Evolutionary conservation across 2,888 invertebrate species (phyloP).

Genomic region (Cerceris rybyensis): DNA sequence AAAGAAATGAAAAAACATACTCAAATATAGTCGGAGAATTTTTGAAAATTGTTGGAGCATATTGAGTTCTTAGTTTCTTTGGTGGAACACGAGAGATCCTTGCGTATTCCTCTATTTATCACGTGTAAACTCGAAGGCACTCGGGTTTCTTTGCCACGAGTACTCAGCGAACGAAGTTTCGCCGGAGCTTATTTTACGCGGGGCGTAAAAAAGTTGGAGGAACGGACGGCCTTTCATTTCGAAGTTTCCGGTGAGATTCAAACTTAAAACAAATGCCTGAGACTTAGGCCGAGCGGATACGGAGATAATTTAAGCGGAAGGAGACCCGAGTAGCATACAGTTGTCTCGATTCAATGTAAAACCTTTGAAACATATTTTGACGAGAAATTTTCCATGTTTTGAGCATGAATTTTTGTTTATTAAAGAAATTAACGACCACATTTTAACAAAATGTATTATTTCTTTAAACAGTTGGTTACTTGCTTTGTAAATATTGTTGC

Average conservation of each 20-base stretch:
- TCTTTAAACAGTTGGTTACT: no score
- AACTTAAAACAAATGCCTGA: slow-evolving; percentile 8
- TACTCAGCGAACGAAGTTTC: neutral
- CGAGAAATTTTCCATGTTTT: no score
- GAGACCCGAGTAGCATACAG: neutral
- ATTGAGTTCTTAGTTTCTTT: no score
- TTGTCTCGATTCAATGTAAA: neutral
- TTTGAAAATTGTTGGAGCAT: no score
- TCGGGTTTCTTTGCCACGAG: slow-evolving; percentile 4
- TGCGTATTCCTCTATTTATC: slow-evolving; percentile 12
- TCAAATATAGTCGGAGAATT: no score
- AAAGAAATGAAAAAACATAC: no score
- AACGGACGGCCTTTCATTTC: slow-evolving; percentile 19
- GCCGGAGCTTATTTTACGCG: slow-evolving; percentile 9
- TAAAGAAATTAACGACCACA: no score
- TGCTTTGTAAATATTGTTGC: no score
- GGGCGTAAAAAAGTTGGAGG: slow-evolving; percentile 12
- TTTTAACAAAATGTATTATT: no score
- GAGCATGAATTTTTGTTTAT: no score
- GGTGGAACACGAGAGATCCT: neutral
- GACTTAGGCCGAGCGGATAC: slow-evolving; percentile 8
- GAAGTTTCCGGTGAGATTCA: slow-evolving; percentile 16
- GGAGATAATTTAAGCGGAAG: slow-evolving; percentile 1
- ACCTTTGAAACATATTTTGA: no score
- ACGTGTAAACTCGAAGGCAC: slow-evolving; percentile 10